Conservation (phyloP, 2,797 vertebrate genomes). For the Lacerta agilis region DNA sequence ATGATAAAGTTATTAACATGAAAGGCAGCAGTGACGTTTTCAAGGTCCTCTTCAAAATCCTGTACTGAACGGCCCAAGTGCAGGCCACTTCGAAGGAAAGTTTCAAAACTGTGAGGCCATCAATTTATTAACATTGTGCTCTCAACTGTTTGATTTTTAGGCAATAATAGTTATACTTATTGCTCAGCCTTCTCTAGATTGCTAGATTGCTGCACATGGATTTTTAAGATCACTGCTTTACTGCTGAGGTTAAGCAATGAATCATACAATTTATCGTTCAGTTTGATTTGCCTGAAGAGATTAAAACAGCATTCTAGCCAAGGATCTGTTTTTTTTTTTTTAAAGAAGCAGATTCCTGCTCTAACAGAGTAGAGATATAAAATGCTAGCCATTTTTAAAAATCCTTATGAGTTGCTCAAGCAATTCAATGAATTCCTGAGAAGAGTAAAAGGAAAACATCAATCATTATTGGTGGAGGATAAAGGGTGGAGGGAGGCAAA, state of each 20-base stretch:
- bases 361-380: background rate
- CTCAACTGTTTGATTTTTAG: background rate
- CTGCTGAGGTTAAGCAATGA: background rate
- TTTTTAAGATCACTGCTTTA: background rate
- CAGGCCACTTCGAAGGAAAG: too few relatives aligned
- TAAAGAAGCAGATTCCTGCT: background rate
- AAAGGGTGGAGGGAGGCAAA: background rate
- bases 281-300: slow-evolving; percentile 18
- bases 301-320: background rate
- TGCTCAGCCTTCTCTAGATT: background rate
- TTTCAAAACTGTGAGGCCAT: too few relatives aligned
- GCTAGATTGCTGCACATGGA: background rate
- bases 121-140: background rate
- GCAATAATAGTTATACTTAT: background rate
- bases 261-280: background rate
- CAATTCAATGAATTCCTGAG: slow-evolving; percentile 1
- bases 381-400: background rate
- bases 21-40: too few relatives aligned
- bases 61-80: too few relatives aligned
- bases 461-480: slow-evolving; percentile 17
- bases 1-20: too few relatives aligned
- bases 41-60: too few relatives aligned
- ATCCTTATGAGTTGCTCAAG: background rate
- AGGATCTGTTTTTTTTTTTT: background rate
- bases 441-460: slow-evolving; percentile 8